Base-by-base conservation (phyloP, 2,888 invertebrate genomes). In the Hirtodrosophila alboralis region DNA sequence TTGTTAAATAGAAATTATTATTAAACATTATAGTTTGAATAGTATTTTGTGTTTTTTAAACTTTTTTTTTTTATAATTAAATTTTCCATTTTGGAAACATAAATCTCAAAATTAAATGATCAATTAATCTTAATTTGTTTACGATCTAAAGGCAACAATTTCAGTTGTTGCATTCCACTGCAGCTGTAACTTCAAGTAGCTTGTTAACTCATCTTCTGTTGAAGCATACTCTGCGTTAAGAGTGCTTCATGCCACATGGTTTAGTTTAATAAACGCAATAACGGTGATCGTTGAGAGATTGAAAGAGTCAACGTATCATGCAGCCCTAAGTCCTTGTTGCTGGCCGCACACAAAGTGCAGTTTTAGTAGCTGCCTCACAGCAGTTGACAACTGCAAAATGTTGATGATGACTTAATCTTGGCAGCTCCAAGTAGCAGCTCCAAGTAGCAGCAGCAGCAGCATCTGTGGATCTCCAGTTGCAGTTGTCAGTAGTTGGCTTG, bases 351-450 rank as follows among this genome's bases (percentile, higher is more conserved):
- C 78, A 83, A 84, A 84, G 77, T 83, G 76, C 63, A 60, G 76
- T 71, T 84, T 78, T 76, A 79, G 86, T 84, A 86, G 84, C 69
- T 60, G 70, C 44, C 74, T 63, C 51, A 48, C 73, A 67, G 68
- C 78, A 65, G 83, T 87, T 83, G 83, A 84, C 87, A 87, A 87
- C 86, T 84, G 87, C 86, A 86, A 87, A 87, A 87, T 86, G 87
- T 84, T 86, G 86, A 79, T 83, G 83, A 84, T 84, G 83, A 87
- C 83, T 84, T 84, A 84, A 84, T 84, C 83, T 83, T 71, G 80
- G 66, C 85, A 66, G 67, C 51, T 52, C 53, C 61, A 59, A 23
- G 16, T n/a, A n/a, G 27, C 13, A 36, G 34, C 18, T 14, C 27
- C 21, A 45, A 36, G 47, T 48, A 48, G 48, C 31, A 37, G 30